Conservation (phyloP, 2,113 vertebrate genomes). For the Panthera tigris region DNA sequence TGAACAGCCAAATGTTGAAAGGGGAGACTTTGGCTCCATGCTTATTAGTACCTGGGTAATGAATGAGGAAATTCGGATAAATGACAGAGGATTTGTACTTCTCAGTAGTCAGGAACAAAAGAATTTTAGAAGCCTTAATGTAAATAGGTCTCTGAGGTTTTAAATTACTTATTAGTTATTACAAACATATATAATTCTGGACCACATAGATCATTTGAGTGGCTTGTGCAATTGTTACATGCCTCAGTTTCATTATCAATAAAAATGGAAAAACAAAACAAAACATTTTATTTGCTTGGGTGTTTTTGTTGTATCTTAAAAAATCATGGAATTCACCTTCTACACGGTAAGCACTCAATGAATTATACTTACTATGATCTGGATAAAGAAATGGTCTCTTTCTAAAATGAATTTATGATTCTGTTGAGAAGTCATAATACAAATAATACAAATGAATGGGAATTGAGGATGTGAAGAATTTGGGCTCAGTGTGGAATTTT, state of each 20-base stretch:
- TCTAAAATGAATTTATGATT: conserved; percentile 2
- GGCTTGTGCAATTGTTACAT: not conserved
- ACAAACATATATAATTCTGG: not conserved
- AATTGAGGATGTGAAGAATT: not conserved
- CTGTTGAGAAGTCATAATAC: not conserved
- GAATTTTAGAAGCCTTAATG: not conserved
- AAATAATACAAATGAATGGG: not conserved
- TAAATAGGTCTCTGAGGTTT: not conserved
- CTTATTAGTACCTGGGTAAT: not conserved
- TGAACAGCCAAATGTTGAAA: not conserved
- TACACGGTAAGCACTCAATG: not conserved
- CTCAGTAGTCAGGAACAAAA: not conserved
- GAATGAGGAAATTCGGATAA: not conserved
- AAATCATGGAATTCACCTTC: not conserved
- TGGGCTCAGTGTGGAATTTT: not conserved
- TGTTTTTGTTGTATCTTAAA: not conserved
- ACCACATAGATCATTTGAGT: not conserved
- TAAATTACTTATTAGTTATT: not conserved
- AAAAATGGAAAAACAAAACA: not conserved
- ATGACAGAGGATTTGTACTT: not conserved
- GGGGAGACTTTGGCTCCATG: not conserved
- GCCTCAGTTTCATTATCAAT: not conserved
- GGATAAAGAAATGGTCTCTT: not conserved
- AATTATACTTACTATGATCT: not conserved
- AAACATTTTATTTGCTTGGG: not conserved